Conservation (phyloP, 2,797 vertebrate genomes). For the Toxotes lorentzi region DNA sequence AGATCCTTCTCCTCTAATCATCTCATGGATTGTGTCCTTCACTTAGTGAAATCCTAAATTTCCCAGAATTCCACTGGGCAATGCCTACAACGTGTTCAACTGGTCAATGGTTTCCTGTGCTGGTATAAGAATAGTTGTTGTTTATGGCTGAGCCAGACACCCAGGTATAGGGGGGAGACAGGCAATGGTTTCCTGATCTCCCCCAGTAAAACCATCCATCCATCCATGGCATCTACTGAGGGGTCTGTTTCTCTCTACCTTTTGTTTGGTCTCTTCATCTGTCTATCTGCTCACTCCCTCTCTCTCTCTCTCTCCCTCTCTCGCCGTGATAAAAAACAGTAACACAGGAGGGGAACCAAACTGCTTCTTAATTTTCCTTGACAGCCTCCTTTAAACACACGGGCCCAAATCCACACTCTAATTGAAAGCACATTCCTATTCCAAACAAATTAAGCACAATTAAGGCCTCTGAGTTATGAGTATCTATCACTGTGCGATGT, state of each 20-base stretch:
- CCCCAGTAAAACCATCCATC: slow-evolving; percentile 57
- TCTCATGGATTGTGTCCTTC: too few species aligned
- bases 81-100: too few species aligned
- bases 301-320: slow-evolving; percentile 72
- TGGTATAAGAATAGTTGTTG: slow-evolving; percentile 11
- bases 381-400: slow-evolving; percentile 97
- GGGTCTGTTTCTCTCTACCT: slow-evolving; percentile 87
- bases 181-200: slow-evolving; percentile 42
- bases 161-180: slow-evolving; percentile 12
- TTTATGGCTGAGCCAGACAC: slow-evolving; percentile 39
- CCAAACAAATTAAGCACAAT: slow-evolving; percentile 99
- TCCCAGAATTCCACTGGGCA: too few species aligned
- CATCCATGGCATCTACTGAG: slow-evolving; percentile 60
- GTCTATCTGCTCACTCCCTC: slow-evolving; percentile 63
- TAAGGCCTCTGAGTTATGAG: slow-evolving; percentile 99
- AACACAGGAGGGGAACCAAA: slow-evolving; percentile 91
- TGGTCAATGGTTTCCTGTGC: background rate
- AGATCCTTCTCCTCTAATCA: too few species aligned
- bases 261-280: slow-evolving; percentile 85
- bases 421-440: slow-evolving; percentile 99
- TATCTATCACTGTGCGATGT: slow-evolving; percentile 98
- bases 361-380: slow-evolving; percentile 98
- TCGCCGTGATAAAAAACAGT: slow-evolving; percentile 96
- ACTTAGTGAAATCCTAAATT: too few species aligned
- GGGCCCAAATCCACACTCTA: slow-evolving; percentile 92